These are phyloP conservation scores for Dioctria rufipes DNA, from an alignment of 2,888 invertebrate genomes.

Conservation along the genomic window DNA sequence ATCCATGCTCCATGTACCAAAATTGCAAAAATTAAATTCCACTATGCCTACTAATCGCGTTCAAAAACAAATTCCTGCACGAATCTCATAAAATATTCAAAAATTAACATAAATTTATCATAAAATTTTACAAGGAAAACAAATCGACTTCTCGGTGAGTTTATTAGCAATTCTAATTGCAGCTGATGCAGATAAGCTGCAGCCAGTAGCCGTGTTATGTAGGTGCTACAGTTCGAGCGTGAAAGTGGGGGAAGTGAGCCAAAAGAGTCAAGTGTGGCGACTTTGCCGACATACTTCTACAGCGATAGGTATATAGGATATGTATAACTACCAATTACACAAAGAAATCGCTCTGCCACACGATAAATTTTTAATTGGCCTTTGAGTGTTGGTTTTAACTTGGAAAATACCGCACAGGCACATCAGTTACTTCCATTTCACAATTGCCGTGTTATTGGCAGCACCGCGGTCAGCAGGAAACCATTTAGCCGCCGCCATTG, in stretches of 20 bases:
- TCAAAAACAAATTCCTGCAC: background rate
- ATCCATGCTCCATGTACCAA: no score
- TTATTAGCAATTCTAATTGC: slow-evolving; percentile 49
- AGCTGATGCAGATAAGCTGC: slow-evolving; percentile 31
- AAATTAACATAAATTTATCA: slow-evolving; percentile 55
- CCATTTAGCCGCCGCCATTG: slow-evolving; percentile 2
- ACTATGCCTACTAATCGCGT: no score
- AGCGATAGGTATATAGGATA: no score
- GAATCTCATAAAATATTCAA: background rate
- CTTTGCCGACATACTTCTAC: background rate
- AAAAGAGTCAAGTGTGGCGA: background rate
- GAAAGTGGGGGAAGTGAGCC: slow-evolving; percentile 24
- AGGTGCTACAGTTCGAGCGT: slow-evolving; percentile 13
- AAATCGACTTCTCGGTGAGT: slow-evolving; percentile 46
- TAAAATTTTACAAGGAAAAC: slow-evolving; percentile 56
- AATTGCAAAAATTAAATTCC: no score
- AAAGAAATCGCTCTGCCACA: slow-evolving; percentile 26
- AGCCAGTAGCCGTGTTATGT: slow-evolving; percentile 18
- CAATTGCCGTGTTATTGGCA: background rate
- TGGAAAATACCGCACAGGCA: background rate
- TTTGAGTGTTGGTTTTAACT: slow-evolving; percentile 26
- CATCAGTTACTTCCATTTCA: background rate
- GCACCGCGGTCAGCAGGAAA: background rate
- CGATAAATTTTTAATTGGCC: slow-evolving; percentile 51
- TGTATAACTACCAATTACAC: slow-evolving; percentile 23